Percentiles rank a stretch among this genome's conserved stretches.
These are phyloP conservation scores for Ctenomys sociabilis DNA, from an alignment of 2,113 vertebrate species.

Conservation along the genomic window DNA sequence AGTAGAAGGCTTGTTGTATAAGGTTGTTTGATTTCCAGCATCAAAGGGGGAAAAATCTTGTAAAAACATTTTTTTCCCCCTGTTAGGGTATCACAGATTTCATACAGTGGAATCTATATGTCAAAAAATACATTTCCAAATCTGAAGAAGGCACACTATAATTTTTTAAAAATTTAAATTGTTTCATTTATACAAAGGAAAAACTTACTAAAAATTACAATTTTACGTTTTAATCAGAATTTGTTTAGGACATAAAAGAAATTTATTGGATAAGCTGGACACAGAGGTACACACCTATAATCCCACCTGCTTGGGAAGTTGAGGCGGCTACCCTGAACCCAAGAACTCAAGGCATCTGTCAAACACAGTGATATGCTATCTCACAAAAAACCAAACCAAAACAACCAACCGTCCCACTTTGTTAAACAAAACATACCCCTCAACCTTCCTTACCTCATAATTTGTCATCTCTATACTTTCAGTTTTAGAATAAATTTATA, in stretches of 20 bases:
- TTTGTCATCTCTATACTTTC: constrained; percentile 23
- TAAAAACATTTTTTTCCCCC: neutral
- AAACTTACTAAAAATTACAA: constrained; percentile 28
- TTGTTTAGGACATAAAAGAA: neutral
- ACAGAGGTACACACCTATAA: neutral
- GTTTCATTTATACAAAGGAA: neutral
- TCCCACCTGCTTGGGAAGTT: neutral
- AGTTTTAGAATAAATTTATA: neutral
- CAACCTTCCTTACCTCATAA: neutral
- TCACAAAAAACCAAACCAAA: neutral
- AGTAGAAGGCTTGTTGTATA: neutral
- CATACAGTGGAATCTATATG: neutral
- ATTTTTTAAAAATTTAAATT: neutral
- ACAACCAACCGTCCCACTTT: neutral
- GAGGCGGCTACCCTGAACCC: neutral
- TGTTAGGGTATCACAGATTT: neutral
- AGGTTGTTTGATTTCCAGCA: neutral
- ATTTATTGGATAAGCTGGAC: neutral
- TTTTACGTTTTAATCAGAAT: constrained; percentile 35
- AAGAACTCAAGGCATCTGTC: neutral
- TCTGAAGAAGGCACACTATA: neutral
- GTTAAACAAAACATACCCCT: neutral
- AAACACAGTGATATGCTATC: neutral
- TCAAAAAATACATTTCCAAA: neutral
- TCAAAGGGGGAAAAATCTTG: neutral